phyloP scores from a whole-genome alignment of 2,113 vertebrate species.

The Scartelaos histophorus region DNA sequence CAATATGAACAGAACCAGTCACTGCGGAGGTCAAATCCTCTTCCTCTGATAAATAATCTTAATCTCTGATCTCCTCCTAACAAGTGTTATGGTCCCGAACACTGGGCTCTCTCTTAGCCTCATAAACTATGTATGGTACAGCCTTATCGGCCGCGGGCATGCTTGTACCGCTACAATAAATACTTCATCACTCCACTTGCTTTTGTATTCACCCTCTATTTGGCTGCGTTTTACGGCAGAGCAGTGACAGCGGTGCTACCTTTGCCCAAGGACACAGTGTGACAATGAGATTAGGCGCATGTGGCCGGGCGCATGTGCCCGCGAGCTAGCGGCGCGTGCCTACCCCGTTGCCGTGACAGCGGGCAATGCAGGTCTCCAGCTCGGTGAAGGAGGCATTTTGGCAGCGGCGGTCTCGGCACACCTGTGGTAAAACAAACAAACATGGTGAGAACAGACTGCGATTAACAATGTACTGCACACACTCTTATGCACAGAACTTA shows the following conservation, averaged over 20 bases:
- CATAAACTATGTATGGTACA: conserved; percentile 51
- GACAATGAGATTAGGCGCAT: conserved; percentile 49
- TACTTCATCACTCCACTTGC: conserved; percentile 50
- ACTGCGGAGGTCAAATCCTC: conserved; percentile 7
- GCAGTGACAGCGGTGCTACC: conserved; percentile 33
- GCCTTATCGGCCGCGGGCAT: conserved; percentile 47
- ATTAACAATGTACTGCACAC: conserved; percentile 8
- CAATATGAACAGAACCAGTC: neutral
- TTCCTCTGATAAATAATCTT: conserved; percentile 6
- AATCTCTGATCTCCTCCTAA: conserved; percentile 23
- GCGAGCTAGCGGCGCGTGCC: conserved; percentile 18
- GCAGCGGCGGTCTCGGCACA: conserved; percentile 88
- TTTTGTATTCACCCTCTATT: conserved; percentile 45
- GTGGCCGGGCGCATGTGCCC: conserved; percentile 14
- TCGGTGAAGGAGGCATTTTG: conserved; percentile 85
- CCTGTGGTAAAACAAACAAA: conserved; percentile 71
- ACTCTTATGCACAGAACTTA: conserved; percentile 1
- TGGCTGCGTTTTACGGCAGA: conserved; percentile 39
- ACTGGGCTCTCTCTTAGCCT: conserved; percentile 31
- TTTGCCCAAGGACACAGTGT: conserved; percentile 59
- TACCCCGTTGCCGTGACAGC: conserved; percentile 80
- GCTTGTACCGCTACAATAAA: conserved; percentile 55
- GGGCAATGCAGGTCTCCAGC: conserved; percentile 81
- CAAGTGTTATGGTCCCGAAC: conserved; percentile 22
- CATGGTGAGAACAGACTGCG: conserved; percentile 20